Evolutionary conservation across 2,113 vertebrate genomes (phyloP).

Genomic region (Mobula birostris): DNA sequence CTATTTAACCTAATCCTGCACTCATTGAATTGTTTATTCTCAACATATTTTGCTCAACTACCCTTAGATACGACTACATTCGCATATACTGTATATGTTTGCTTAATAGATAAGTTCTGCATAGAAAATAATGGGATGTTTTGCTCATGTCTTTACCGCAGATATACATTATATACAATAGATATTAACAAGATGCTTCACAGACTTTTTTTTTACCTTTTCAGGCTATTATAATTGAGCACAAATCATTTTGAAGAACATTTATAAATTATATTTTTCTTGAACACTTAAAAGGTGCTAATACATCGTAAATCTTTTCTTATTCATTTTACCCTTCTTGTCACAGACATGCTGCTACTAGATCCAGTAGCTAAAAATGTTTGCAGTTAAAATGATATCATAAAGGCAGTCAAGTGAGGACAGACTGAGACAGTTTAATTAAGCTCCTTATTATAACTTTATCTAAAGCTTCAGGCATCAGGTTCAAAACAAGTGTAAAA

Average conservation of each 20-base stretch:
- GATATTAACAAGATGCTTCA: not conserved
- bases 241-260: conserved; percentile 47
- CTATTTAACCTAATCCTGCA: too few species aligned
- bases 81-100: not conserved
- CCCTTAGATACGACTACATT: too few species aligned
- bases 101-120: not conserved
- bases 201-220: not conserved
- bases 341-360: conserved; percentile 55
- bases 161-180: not conserved
- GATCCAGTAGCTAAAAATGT: conserved; percentile 62
- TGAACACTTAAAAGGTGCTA: conserved; percentile 57
- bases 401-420: conserved; percentile 58
- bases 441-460: conserved; percentile 59
- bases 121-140: not conserved
- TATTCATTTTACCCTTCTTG: conserved; percentile 57
- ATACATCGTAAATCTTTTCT: conserved; percentile 55
- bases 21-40: too few species aligned
- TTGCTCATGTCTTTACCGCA: not conserved
- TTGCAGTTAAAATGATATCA: conserved; percentile 61
- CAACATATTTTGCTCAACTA: too few species aligned
- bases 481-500: conserved; percentile 12
- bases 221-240: not conserved
- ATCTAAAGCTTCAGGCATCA: conserved; percentile 36
- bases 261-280: conserved; percentile 56
- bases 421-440: conserved; percentile 67